These are phyloP conservation scores for Pocillopora damicornis DNA, from an alignment of 64 coral and sea anemone genomes.

Conservation along the genomic window DNA sequence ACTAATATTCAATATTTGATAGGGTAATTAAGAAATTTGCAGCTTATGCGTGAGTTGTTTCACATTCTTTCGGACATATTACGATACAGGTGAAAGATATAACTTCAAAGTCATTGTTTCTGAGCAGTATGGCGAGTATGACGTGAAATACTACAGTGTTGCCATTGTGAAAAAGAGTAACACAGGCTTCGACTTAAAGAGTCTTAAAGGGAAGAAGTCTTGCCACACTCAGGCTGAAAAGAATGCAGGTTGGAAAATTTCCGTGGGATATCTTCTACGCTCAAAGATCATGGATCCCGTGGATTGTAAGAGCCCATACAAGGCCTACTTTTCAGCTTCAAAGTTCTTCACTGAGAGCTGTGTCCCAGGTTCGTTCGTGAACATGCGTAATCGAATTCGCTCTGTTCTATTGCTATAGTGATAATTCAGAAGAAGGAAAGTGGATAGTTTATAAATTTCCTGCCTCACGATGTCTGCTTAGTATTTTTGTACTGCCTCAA, in stretches of 20 bases:
- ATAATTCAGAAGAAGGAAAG: no score
- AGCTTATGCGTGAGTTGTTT: background rate
- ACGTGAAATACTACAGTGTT: constrained; percentile 41
- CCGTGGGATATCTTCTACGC: constrained; percentile 50
- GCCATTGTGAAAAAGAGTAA: constrained; percentile 42
- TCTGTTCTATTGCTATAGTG: no score
- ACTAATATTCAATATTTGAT: no score
- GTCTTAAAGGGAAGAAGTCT: constrained; percentile 56
- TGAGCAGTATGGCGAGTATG: constrained; percentile 44
- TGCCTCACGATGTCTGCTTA: no score
- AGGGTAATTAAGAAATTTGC: no score
- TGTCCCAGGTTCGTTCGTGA: constrained; percentile 45
- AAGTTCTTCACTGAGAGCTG: constrained; percentile 62
- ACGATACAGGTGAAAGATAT: constrained; percentile 31
- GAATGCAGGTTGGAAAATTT: constrained; percentile 56
- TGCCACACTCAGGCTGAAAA: constrained; percentile 62
- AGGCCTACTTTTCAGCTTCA: constrained; percentile 33
- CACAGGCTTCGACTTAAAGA: constrained; percentile 13
- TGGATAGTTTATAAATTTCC: no score
- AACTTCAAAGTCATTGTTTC: constrained; percentile 45
- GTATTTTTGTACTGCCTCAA: no score
- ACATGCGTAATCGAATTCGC: no score
- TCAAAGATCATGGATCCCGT: background rate
- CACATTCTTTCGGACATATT: background rate
- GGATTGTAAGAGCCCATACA: background rate